phyloP scores from a whole-genome alignment of 2,888 invertebrate genomes.

The Deilephila porcellus region DNA sequence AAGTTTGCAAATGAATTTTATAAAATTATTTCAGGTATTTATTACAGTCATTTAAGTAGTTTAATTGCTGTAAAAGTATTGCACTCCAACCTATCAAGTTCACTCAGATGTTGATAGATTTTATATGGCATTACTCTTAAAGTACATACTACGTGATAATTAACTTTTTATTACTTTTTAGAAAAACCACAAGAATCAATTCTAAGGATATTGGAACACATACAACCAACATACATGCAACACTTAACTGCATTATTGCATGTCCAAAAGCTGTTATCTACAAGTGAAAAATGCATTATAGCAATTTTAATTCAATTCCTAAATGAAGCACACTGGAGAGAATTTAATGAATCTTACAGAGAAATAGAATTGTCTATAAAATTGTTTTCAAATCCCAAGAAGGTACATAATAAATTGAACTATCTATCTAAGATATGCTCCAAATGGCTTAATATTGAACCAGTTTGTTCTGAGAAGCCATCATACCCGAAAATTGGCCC shows the following conservation, averaged over 20 bases:
- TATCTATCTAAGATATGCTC: slow-evolving; percentile 53
- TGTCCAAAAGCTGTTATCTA: slow-evolving; percentile 52
- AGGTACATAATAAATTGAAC: slow-evolving; percentile 42
- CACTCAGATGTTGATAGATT: too few relatives aligned
- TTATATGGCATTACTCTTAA: too few relatives aligned
- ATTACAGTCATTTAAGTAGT: neutral
- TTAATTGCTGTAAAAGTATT: too few relatives aligned
- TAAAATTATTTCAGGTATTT: slow-evolving; percentile 65
- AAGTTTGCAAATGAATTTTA: slow-evolving; percentile 68
- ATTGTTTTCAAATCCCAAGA: slow-evolving; percentile 46
- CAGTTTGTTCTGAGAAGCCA: neutral
- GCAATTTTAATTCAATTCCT: slow-evolving; percentile 59
- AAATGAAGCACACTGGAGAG: slow-evolving; percentile 55
- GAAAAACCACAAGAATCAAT: slow-evolving; percentile 64
- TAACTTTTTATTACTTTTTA: slow-evolving; percentile 50
- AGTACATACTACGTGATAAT: neutral
- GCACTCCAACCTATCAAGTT: too few relatives aligned
- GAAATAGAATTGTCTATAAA: slow-evolving; percentile 48
- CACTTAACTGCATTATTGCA: slow-evolving; percentile 60
- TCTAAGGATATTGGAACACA: slow-evolving; percentile 61
- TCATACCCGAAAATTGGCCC: slow-evolving; percentile 54
- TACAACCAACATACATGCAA: slow-evolving; percentile 71
- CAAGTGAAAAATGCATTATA: slow-evolving; percentile 58
- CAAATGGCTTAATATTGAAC: neutral
- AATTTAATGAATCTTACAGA: slow-evolving; percentile 45